Base-by-base conservation (phyloP, 2,888 invertebrate genomes). In the Pollenia labialis region DNA sequence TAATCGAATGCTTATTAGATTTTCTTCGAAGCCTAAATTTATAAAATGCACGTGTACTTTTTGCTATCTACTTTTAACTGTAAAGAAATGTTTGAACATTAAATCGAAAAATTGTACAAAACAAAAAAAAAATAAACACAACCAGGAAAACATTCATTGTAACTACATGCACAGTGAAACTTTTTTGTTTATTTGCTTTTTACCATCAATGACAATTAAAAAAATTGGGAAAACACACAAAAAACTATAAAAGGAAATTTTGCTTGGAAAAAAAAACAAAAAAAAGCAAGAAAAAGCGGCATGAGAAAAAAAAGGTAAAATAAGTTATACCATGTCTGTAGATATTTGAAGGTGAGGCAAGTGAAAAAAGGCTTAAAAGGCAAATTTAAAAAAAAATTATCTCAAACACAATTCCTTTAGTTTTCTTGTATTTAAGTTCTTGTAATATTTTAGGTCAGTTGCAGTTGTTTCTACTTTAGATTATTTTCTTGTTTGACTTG, bases 131-230 rank as follows among this genome's bases (percentile, higher is more conserved):
- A 56, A 56, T 9, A 16, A 48, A 14, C 16, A 10, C 11, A 12
- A 54, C 4, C n/a, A 54, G 6, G n/a, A 74, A 40, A 64, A 40
- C n/a, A 6, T 56, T 64, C n/a, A 50, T 18, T 14, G n/a, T 32
- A 60, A 60, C 48, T 32, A 52, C 14, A n/a, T 80, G 44, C 52
- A 44, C 46, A 52, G 58, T 40, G 64, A 74, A 16, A 42, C 10
- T 68, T 6, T 74, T 52, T 71, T 71, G 64, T 83, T 86, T 83
- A 50, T 66, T 76, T n/a, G 18, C 14, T 10, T 76, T 56, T 44
- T 80, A 32, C 50, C 69, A 58, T 75, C 83, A 72, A 83, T 88
- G 86, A 86, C 88, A 87, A 81, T 85, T 6, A 32, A 32, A 86
- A 85, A 74, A 74, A 77, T 81, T 75, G 48, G 77, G 40, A 77